phyloP scores from a whole-genome alignment of 2,888 invertebrate species.

The Phasia obesa region DNA sequence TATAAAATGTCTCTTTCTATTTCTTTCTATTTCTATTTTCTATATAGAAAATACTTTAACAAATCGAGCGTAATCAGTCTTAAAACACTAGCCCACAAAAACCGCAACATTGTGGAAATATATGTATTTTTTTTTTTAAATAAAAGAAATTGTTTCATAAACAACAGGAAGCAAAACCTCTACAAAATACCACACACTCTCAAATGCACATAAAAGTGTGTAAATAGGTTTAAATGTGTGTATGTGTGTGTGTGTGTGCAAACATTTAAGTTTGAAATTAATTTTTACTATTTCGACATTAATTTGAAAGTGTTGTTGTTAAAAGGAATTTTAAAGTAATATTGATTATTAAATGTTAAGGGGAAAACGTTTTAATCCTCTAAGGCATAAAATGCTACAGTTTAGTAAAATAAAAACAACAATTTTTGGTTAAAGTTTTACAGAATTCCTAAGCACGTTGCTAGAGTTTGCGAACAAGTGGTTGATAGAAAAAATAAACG shows the following conservation, averaged over 20 bases:
- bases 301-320: conserved; percentile 29
- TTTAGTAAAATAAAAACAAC: neutral
- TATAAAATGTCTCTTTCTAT: neutral
- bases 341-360: conserved; percentile 34
- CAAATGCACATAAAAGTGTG: neutral
- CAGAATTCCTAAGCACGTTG: neutral
- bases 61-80: conserved; percentile 67
- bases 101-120: conserved; percentile 62
- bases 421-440: neutral
- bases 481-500: neutral
- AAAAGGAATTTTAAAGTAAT: conserved; percentile 52
- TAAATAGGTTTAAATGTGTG: neutral
- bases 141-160: conserved; percentile 49
- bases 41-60: conserved; percentile 46
- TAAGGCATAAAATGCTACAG: conserved; percentile 1
- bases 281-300: conserved; percentile 36
- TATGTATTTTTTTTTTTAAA: conserved; percentile 31
- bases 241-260: neutral
- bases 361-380: conserved; percentile 12
- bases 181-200: conserved; percentile 51
- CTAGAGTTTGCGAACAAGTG: neutral
- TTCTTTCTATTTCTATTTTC: conserved; percentile 5
- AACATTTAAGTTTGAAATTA: conserved; percentile 43
- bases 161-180: conserved; percentile 62
- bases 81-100: conserved; percentile 64